A percentile compares a stretch with the other conserved stretches of the same genome.
phyloP scores from a whole-genome alignment of 2,888 invertebrate species.

The Dysmachus trigonus region DNA sequence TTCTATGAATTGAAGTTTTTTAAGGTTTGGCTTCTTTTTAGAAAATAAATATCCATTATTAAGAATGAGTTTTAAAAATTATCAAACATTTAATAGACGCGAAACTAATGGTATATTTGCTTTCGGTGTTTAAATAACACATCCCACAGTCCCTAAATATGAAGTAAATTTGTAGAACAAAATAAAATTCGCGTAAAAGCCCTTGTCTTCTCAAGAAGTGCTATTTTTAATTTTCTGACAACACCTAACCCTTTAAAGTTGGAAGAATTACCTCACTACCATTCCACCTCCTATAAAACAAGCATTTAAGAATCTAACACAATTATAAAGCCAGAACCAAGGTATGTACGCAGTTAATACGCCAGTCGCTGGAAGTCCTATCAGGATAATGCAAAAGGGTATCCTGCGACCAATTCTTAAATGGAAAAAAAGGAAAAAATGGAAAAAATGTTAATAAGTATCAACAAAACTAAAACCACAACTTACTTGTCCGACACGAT shows the following conservation, averaged over 20 bases:
- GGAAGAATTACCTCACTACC: slow-evolving; percentile 67
- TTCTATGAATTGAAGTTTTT: too few species aligned
- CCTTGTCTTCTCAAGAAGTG: too few species aligned
- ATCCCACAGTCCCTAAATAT: too few species aligned
- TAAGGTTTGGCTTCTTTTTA: too few species aligned
- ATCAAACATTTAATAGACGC: too few species aligned
- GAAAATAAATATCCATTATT: too few species aligned
- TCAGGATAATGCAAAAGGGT: slow-evolving; percentile 75
- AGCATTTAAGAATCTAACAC: slow-evolving; percentile 74
- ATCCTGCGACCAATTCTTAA: slow-evolving; percentile 76
- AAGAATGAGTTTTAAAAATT: too few species aligned
- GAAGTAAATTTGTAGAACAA: too few species aligned
- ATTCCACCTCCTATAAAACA: slow-evolving; percentile 81
- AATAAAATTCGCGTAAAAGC: too few species aligned
- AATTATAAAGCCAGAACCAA: slow-evolving; percentile 70
- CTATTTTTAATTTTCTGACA: too few species aligned
- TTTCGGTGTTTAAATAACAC: too few species aligned
- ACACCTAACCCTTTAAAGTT: neutral
- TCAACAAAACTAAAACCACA: neutral
- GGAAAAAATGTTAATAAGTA: neutral
- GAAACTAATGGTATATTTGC: too few species aligned
- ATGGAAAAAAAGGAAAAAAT: slow-evolving; percentile 56
- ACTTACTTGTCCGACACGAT: slow-evolving; percentile 76
- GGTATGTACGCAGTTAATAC: slow-evolving; percentile 75
- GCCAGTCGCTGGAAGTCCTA: slow-evolving; percentile 75